Conservation (phyloP, 2,888 invertebrate genomes). For the Druceiella hillmani region DNA sequence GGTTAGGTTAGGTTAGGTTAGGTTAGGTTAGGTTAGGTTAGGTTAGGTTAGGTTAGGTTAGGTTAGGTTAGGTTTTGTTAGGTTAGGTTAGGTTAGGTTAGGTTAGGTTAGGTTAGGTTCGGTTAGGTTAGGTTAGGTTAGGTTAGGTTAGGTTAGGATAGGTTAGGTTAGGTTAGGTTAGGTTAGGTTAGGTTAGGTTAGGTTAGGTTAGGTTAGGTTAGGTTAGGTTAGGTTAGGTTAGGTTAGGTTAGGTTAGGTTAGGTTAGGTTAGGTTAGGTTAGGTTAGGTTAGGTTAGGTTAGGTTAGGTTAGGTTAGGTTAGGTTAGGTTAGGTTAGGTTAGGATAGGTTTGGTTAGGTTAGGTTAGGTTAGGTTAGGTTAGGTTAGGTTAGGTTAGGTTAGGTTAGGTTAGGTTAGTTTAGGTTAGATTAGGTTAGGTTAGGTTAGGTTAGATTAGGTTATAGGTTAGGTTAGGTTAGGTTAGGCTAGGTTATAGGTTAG, state of each 20-base stretch:
- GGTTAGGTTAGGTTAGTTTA: conserved; percentile 5
- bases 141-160: conserved; percentile 6
- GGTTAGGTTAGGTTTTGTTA: conserved; percentile 5
- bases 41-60: conserved; percentile 6
- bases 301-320: conserved; percentile 5
- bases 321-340: conserved; percentile 5
- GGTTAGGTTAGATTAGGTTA: conserved; percentile 1
- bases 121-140: conserved; percentile 6
- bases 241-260: conserved; percentile 5
- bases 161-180: conserved; percentile 6
- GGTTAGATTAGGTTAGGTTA: too few species aligned
- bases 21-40: conserved; percentile 9
- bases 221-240: conserved; percentile 5
- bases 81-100: conserved; percentile 6
- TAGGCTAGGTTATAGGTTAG: conserved; percentile 12
- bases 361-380: conserved; percentile 5
- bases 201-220: conserved; percentile 5
- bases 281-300: neutral
- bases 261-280: neutral
- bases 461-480: conserved; percentile 10
- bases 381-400: conserved; percentile 5
- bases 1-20: conserved; percentile 9
- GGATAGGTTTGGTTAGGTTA: conserved; percentile 5
- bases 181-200: conserved; percentile 6
- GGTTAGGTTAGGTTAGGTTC: conserved; percentile 6